Percentiles rank a stretch among this genome's conserved stretches.
Evolutionary conservation across 2,888 invertebrate species (phyloP).

Genomic region (Sphaerophoria taeniata): DNA sequence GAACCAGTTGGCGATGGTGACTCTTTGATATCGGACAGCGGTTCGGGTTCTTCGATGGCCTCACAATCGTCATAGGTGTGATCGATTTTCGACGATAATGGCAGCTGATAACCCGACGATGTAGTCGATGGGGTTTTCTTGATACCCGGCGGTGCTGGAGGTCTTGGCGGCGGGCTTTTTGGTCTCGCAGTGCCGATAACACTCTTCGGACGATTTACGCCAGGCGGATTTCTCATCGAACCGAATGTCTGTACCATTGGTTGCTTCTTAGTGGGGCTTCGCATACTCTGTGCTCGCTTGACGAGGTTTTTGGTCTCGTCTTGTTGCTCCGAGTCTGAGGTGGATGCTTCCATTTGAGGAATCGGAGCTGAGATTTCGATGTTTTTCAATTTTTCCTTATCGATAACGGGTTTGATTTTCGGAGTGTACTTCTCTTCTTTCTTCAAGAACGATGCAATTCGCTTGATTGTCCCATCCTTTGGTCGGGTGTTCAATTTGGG

Average conservation of each 20-base stretch:
- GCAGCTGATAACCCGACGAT: conserved; percentile 85
- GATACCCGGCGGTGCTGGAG: conserved; percentile 84
- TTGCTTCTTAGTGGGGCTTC: conserved; percentile 85
- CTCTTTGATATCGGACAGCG: conserved; percentile 87
- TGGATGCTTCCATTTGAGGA: conserved; percentile 85
- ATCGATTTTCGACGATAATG: conserved; percentile 80
- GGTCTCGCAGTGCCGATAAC: conserved; percentile 85
- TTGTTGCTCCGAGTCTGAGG: conserved; percentile 83
- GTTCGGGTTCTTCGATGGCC: conserved; percentile 84
- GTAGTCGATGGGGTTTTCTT: conserved; percentile 83
- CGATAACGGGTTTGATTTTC: conserved; percentile 87
- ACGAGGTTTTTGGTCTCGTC: conserved; percentile 84
- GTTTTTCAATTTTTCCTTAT: conserved; percentile 88
- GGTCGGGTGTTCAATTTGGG: conserved; percentile 83
- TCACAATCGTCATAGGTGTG: conserved; percentile 92
- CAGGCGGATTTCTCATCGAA: conserved; percentile 90
- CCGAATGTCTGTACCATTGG: conserved; percentile 90
- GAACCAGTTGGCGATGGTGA: conserved; percentile 84
- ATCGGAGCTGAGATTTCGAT: conserved; percentile 94
- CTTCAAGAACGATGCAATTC: conserved; percentile 90
- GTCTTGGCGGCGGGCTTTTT: conserved; percentile 90
- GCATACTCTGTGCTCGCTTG: conserved; percentile 92
- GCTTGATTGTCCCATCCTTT: conserved; percentile 87
- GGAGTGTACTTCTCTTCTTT: conserved; percentile 86
- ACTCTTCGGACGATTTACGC: conserved; percentile 88